These are phyloP conservation scores for Anadara kagoshimensis DNA, from an alignment of 1,140 invertebrate genomes.

Conservation along the genomic window DNA sequence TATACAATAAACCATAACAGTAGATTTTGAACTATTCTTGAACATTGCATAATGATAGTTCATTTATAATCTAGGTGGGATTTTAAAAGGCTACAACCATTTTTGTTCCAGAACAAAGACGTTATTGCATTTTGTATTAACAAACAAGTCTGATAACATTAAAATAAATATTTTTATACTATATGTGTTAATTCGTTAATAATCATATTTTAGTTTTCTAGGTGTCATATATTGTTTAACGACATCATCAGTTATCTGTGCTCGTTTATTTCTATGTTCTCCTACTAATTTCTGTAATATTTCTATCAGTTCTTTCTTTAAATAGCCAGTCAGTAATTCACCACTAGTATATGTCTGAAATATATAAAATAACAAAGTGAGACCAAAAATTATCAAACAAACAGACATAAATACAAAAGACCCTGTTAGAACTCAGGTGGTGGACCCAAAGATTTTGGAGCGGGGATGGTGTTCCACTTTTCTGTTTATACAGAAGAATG, in stretches of 20 bases:
- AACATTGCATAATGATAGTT: too few species aligned
- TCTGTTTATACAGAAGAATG: too few species aligned
- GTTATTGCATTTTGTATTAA: too few species aligned
- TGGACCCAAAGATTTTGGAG: too few species aligned
- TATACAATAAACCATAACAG: too few species aligned
- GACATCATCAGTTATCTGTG: constrained; percentile 89
- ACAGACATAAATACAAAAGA: background rate
- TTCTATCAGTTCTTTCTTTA: constrained; percentile 94
- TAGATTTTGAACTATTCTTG: too few species aligned
- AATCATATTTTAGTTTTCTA: constrained; percentile 82
- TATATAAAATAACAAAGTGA: constrained; percentile 9
- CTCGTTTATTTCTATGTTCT: constrained; percentile 87
- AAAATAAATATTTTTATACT: background rate
- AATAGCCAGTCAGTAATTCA: constrained; percentile 91
- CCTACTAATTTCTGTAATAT: constrained; percentile 84
- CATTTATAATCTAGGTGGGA: too few species aligned
- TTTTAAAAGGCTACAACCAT: too few species aligned
- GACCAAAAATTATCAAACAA: background rate
- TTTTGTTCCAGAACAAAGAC: too few species aligned
- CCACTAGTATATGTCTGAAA: constrained; percentile 90
- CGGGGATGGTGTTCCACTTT: too few species aligned
- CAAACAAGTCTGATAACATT: too few species aligned
- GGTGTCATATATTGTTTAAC: constrained; percentile 90
- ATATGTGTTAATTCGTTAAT: constrained; percentile 16
- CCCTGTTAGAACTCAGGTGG: too few species aligned